These are phyloP conservation scores for Megalonaias nervosa DNA, from an alignment of 1,140 invertebrate genomes.

Conservation along the genomic window DNA sequence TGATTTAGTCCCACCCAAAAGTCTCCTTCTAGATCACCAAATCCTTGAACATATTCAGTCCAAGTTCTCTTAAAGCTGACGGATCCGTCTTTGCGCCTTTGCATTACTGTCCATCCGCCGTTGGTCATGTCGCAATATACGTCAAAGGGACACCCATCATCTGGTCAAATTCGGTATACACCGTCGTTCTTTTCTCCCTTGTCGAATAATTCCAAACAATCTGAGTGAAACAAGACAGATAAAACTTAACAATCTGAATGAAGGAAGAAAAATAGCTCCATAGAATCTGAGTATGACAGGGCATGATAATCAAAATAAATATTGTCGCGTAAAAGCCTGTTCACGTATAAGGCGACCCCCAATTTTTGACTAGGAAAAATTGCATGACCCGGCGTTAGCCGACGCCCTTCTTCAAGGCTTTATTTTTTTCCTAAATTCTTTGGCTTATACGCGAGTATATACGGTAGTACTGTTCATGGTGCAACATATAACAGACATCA, in stretches of 20 bases:
- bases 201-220: conserved; percentile 15
- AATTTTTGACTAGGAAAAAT: no score
- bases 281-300: no score
- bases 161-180: conserved; percentile 16
- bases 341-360: no score
- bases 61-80: conserved; percentile 23
- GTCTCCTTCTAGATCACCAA: conserved; percentile 15
- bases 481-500: no score
- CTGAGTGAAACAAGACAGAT: neutral
- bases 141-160: conserved; percentile 18
- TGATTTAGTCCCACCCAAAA: conserved; percentile 20
- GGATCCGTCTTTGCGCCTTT: conserved; percentile 13
- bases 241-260: neutral
- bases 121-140: conserved; percentile 22
- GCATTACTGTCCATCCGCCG: conserved; percentile 27
- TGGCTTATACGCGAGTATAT: no score
- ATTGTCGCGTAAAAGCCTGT: no score
- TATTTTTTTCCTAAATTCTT: no score
- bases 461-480: no score
- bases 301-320: no score
- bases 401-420: no score
- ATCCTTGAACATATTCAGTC: conserved; percentile 23
- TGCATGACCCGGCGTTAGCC: no score
- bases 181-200: conserved; percentile 15
- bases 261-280: no score